Conservation (phyloP, 2,113 vertebrate species). For the Solea solea region DNA sequence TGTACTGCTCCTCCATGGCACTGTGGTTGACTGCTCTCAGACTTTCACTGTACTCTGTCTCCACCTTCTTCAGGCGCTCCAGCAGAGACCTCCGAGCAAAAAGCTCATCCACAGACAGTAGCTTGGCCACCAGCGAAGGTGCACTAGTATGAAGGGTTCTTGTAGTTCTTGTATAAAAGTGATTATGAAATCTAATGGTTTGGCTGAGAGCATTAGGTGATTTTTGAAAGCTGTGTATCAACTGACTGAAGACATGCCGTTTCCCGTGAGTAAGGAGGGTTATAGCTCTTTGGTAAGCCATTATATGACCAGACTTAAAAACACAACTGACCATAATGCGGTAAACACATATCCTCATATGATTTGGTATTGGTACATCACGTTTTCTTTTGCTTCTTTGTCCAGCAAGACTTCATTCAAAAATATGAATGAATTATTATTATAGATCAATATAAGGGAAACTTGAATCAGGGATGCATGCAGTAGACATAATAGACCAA, state of each 20-base stretch:
- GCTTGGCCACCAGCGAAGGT: slow-evolving; percentile 41
- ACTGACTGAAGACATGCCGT: background rate
- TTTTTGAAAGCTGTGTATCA: background rate
- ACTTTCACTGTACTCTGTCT: slow-evolving; percentile 70
- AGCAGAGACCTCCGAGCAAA: slow-evolving; percentile 74
- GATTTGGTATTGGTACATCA: background rate
- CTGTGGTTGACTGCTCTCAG: slow-evolving; percentile 46
- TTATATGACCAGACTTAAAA: background rate
- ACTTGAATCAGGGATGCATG: too few relatives aligned
- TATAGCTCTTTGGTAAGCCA: slow-evolving; percentile 51
- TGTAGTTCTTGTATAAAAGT: background rate
- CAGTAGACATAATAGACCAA: too few relatives aligned
- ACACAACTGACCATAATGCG: background rate
- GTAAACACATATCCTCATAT: background rate
- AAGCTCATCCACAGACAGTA: slow-evolving; percentile 74
- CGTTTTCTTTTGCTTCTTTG: background rate
- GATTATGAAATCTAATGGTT: background rate
- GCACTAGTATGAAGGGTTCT: slow-evolving; percentile 54
- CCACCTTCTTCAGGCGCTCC: slow-evolving; percentile 66
- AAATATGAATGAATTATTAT: too few relatives aligned
- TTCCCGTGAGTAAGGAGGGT: slow-evolving; percentile 4
- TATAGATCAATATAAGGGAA: too few relatives aligned
- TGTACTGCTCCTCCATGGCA: slow-evolving; percentile 29
- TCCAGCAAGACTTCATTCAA: background rate
- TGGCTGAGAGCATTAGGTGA: background rate